These are phyloP conservation scores for Monopis laevigella DNA, from an alignment of 2,888 invertebrate genomes.

Conservation along the genomic window DNA sequence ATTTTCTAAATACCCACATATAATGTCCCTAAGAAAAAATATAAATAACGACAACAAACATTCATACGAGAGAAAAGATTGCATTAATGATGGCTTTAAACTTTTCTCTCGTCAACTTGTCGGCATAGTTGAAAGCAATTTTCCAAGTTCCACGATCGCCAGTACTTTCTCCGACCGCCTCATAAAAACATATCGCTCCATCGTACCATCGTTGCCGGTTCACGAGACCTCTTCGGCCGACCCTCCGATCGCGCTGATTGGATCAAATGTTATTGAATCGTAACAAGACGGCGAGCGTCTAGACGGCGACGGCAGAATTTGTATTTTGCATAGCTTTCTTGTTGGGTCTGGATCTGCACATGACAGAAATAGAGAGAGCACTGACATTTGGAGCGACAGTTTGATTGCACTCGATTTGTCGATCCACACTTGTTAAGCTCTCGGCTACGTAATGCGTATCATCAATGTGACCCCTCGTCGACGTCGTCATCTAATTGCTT, in stretches of 20 bases:
- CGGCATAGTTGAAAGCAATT: conserved; percentile 14
- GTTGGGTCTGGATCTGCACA: conserved; percentile 48
- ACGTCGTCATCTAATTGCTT: no score
- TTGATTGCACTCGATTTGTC: conserved; percentile 7
- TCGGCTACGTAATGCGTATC: not conserved
- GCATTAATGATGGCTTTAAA: no score
- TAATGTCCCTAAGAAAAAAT: no score
- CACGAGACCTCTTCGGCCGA: conserved; percentile 50
- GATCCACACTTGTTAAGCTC: conserved; percentile 3
- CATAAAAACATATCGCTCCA: conserved; percentile 22
- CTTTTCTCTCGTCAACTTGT: conserved; percentile 14
- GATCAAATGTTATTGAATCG: conserved; percentile 64
- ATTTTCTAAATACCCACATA: no score
- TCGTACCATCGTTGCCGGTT: conserved; percentile 27
- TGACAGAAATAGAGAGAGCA: conserved; percentile 58
- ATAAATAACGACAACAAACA: no score
- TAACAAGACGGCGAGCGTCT: conserved; percentile 44
- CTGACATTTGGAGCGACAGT: conserved; percentile 45
- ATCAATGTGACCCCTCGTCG: no score
- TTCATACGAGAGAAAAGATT: no score
- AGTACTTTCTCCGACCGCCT: conserved; percentile 15
- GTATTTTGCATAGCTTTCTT: conserved; percentile 58
- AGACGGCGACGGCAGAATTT: conserved; percentile 62
- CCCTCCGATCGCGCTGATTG: conserved; percentile 56
- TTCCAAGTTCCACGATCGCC: conserved; percentile 11